Evolutionary conservation across 2,888 invertebrate genomes (phyloP).

Genomic region (Chloroclystis v-ata): DNA sequence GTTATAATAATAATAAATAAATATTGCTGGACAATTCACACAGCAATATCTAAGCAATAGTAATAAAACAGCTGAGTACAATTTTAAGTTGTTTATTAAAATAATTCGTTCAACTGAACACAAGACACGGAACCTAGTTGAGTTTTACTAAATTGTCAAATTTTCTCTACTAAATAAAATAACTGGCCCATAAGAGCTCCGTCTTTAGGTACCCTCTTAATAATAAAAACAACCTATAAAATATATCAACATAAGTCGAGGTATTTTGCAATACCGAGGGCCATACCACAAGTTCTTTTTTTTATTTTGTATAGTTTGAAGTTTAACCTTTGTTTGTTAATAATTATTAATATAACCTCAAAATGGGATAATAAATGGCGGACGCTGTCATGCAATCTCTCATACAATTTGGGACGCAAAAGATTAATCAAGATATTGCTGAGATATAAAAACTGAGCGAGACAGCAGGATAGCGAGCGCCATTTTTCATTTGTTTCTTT

Average conservation of each 20-base stretch:
- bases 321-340: background rate
- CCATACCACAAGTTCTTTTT: conserved; percentile 5
- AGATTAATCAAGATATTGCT: too few species aligned
- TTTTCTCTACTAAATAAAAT: conserved; percentile 59
- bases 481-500: too few species aligned
- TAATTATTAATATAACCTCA: background rate
- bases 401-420: too few species aligned
- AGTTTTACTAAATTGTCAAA: conserved; percentile 71
- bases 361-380: too few species aligned
- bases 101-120: conserved; percentile 78
- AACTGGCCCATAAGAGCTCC: conserved; percentile 47
- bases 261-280: conserved; percentile 39
- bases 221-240: conserved; percentile 78
- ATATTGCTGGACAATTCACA: too few species aligned
- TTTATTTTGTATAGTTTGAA: too few species aligned
- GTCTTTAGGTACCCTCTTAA: conserved; percentile 69
- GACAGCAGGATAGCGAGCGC: too few species aligned
- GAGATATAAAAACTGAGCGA: too few species aligned
- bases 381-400: too few species aligned
- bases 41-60: too few species aligned
- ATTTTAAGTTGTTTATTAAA: conserved; percentile 77
- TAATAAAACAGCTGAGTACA: conserved; percentile 53
- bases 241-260: conserved; percentile 69
- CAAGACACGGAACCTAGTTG: conserved; percentile 73
- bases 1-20: too few species aligned